Evolutionary conservation across 2,888 invertebrate species (phyloP), one percentile per base, ranked within the genome.

Genomic region (Zygaena filipendulae): DNA sequence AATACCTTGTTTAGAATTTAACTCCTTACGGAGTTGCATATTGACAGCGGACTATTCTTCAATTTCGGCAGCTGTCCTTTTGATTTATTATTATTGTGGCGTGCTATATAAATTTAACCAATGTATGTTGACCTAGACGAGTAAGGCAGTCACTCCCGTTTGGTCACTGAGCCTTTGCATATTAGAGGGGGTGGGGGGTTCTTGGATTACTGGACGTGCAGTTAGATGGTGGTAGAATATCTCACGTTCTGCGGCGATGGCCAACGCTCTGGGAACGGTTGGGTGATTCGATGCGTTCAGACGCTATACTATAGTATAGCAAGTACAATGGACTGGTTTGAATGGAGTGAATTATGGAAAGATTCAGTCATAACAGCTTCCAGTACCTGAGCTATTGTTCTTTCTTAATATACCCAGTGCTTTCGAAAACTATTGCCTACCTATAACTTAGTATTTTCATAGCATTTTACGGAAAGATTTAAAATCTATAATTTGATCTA

Each of bases 81-180:
- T 58, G 59, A 59, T 54, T 52, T 58, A 61, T 61, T 42, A 52
- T 55, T 55, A 57, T 57, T 52, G 52, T 54, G 45, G 49, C 47
- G 51, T 42, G 52, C 42, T 41, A 40, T 35, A 42, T 34, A 33
- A 21, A 28, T 27, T 21, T 24, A 27, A 23, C 52, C 44, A 50
- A 27, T 33, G 21, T 29, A 33, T 13, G 13, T 9, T n/a, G 44
- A 40, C 29, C 45, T 31, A n/a, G n/a, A n/a, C n/a, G n/a, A n/a
- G n/a, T n/a, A n/a, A n/a, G n/a, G n/a, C n/a, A n/a, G n/a, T n/a
- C n/a, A n/a, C n/a, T n/a, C n/a, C n/a, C n/a, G n/a, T n/a, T n/a
- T n/a, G n/a, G n/a, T n/a, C n/a, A n/a, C n/a, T n/a, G n/a, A n/a
- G n/a, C n/a, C n/a, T n/a, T n/a, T n/a, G n/a, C n/a, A n/a, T n/a